phyloP scores from a whole-genome alignment of 2,797 vertebrate genomes.

The Pteropus rufus region DNA sequence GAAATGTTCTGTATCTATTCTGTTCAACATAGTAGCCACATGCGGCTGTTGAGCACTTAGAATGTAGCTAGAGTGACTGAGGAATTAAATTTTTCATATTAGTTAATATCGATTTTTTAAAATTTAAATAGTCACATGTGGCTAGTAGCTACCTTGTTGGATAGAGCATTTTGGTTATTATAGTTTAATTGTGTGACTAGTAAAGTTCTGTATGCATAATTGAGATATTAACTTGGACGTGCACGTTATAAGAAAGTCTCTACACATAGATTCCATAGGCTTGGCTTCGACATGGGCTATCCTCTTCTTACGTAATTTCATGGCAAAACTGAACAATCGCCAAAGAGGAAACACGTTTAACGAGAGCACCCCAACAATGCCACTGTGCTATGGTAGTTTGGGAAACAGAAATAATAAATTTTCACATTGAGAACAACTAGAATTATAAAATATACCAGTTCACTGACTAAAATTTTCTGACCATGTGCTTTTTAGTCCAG shows the following conservation, averaged over 20 bases:
- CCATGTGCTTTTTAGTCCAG: not conserved
- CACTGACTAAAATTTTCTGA: not conserved
- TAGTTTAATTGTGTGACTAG: not conserved
- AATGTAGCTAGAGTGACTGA: not conserved
- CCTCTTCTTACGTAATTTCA: not conserved
- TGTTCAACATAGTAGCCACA: not conserved
- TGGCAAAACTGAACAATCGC: not conserved
- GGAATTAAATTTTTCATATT: not conserved
- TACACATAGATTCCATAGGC: not conserved
- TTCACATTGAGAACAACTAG: not conserved
- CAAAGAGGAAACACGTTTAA: not conserved
- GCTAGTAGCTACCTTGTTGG: not conserved
- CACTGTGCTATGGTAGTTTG: not conserved
- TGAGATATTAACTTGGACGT: not conserved
- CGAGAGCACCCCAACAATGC: not conserved
- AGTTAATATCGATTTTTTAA: conserved; percentile 19
- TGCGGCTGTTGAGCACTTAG: not conserved
- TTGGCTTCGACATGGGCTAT: not conserved
- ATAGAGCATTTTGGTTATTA: not conserved
- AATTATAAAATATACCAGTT: not conserved
- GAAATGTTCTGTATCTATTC: not conserved
- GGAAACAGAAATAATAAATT: not conserved
- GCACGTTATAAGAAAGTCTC: not conserved
- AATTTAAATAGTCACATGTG: not conserved
- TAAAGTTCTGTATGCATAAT: not conserved